Base-by-base conservation (phyloP, 2,113 vertebrate genomes). In the Xiphophorus hellerii region DNA sequence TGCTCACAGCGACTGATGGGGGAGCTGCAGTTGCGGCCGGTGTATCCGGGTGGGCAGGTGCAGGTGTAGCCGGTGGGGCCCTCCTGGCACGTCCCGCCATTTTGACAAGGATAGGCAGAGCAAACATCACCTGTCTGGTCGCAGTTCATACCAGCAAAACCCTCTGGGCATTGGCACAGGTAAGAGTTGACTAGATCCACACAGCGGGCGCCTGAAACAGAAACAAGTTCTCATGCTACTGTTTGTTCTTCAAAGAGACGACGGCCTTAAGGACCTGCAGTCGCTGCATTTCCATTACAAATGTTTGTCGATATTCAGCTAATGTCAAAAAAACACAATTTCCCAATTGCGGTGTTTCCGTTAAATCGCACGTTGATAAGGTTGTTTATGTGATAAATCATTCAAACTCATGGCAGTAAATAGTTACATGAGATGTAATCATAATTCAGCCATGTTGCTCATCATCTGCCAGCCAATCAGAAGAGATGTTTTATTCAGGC, bases 21-120 rank as follows among this genome's bases (percentile, higher is more conserved):
- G 0, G 93, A 90, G 42, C 96, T 99, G 90, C 98, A 99, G 95
- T 98, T 98, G 88, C 95, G 96, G 81, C 97, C 97, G 0, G 95
- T 95, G 94, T 97, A 98, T 63, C 98, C 98, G 0, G 97, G 97
- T 0, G 96, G 96, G 62, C 98, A 99, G 79, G 95, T 96, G 92
- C 98, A 99, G 71, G 94, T 95, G 86, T 97, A 98, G 75, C 95
- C 96, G 1, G 94, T 92, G 12, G 93, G 64, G 0, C 96, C 96
- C 2, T 99, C 97, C 83, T 96, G 95, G 88, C 98, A 99, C 11
- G 97, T 98, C 69, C 95, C 98, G 2, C 98, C 97, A 0, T 99
- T 96, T 66, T 96, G 94, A 0, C 98, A 99, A 0, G 98, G 98
- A 81, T 95, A 96, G 58, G 84, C 84, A 3, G 95, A 95, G 0